Conservation (phyloP, 2,113 vertebrate genomes). For the Tichodroma muraria region DNA sequence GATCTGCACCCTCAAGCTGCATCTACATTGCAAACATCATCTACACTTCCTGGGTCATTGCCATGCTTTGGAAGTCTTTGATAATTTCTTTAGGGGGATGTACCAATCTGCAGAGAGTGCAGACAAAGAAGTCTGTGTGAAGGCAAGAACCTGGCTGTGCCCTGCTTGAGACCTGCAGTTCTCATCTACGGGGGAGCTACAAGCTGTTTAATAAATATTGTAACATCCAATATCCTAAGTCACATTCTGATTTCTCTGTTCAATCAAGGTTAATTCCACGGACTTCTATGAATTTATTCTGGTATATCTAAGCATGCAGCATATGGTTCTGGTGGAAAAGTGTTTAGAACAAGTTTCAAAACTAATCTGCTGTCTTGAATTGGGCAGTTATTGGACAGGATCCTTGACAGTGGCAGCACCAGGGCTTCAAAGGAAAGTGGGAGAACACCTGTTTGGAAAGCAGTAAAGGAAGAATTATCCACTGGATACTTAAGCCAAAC, state of each 20-base stretch:
- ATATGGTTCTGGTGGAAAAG: not conserved
- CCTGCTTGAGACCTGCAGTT: not conserved
- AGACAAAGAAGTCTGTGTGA: not conserved
- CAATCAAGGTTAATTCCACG: not conserved
- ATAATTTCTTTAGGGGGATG: not conserved
- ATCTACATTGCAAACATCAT: not conserved
- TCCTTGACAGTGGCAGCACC: not conserved
- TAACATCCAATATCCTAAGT: not conserved
- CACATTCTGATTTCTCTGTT: not conserved
- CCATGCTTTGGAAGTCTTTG: not conserved
- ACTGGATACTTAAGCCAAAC: not conserved
- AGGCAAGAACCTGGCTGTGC: not conserved
- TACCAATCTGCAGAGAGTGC: not conserved
- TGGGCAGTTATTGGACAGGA: not conserved
- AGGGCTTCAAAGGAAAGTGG: not conserved
- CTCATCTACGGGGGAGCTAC: not conserved
- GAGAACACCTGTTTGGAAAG: slow-evolving; percentile 5
- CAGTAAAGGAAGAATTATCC: not conserved
- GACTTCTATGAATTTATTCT: not conserved
- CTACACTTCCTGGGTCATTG: not conserved
- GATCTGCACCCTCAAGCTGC: not conserved
- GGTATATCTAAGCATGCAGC: not conserved
- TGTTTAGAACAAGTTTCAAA: not conserved
- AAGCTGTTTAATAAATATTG: not conserved
- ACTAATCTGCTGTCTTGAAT: not conserved